Evolutionary conservation across 2,888 invertebrate species (phyloP).

Genomic region (Heliconius ethilla): DNA sequence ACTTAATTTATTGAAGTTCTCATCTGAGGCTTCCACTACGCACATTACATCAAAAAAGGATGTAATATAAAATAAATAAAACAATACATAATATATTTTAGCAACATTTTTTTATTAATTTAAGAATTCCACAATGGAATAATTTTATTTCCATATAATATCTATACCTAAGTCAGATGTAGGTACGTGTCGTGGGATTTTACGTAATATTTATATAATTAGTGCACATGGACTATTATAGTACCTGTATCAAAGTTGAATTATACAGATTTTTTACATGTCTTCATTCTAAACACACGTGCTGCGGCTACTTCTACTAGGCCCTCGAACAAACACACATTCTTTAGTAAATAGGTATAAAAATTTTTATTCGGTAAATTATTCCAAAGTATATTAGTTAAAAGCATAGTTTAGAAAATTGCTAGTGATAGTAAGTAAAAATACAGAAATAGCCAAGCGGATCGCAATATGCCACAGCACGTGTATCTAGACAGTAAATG

Average conservation of each 20-base stretch:
- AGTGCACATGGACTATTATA: slow-evolving; percentile 69
- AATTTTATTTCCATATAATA: slow-evolving; percentile 72
- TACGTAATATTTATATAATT: slow-evolving; percentile 58
- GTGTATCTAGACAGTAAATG: slow-evolving; percentile 30
- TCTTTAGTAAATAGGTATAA: slow-evolving; percentile 9
- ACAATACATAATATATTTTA: slow-evolving; percentile 70
- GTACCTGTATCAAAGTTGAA: slow-evolving; percentile 64
- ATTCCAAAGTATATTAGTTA: not conserved
- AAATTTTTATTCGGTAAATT: not conserved
- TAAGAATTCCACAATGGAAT: slow-evolving; percentile 82
- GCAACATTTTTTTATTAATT: slow-evolving; percentile 83
- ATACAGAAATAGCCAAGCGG: slow-evolving; percentile 3
- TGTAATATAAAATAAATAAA: slow-evolving; percentile 55
- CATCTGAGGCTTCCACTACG: too few relatives aligned
- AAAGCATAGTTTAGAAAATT: slow-evolving; percentile 1
- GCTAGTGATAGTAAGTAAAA: not conserved
- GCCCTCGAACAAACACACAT: not conserved
- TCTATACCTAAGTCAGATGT: slow-evolving; percentile 75
- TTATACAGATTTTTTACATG: slow-evolving; percentile 43
- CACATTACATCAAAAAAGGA: not conserved
- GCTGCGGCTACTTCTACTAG: slow-evolving; percentile 25
- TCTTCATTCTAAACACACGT: slow-evolving; percentile 39
- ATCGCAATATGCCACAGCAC: slow-evolving; percentile 10
- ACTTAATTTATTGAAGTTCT: too few relatives aligned
- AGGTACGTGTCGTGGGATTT: slow-evolving; percentile 65